Percentiles rank a stretch among this genome's conserved stretches.
Evolutionary conservation across 2,888 invertebrate species (phyloP).

Genomic region (Eledone cirrhosa): DNA sequence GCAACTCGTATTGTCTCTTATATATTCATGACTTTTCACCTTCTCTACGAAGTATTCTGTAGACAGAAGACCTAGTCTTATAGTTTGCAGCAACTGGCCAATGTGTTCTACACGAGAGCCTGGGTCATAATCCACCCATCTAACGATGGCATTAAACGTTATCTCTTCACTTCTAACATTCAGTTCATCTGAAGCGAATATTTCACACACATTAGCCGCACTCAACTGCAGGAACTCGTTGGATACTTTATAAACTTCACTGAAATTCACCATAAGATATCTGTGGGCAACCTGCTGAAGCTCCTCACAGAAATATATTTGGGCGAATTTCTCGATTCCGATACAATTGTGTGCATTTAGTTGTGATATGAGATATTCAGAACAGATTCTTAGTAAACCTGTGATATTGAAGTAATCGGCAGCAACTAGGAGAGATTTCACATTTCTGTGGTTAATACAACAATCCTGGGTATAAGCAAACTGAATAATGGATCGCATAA

Average conservation of each 20-base stretch:
- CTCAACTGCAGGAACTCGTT: slow-evolving; percentile 70
- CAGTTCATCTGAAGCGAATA: slow-evolving; percentile 60
- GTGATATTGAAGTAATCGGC: slow-evolving; percentile 89
- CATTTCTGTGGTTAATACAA: slow-evolving; percentile 80
- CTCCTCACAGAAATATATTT: slow-evolving; percentile 77
- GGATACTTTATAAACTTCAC: slow-evolving; percentile 49
- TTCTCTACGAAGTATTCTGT: slow-evolving; percentile 89
- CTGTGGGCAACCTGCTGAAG: slow-evolving; percentile 77
- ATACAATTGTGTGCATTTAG: slow-evolving; percentile 83
- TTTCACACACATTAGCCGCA: slow-evolving; percentile 49
- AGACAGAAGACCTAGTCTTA: slow-evolving; percentile 74
- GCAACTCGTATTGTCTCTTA: slow-evolving; percentile 78
- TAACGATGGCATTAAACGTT: slow-evolving; percentile 70
- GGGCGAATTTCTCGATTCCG: slow-evolving; percentile 84
- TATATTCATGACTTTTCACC: slow-evolving; percentile 82
- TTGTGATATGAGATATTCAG: slow-evolving; percentile 77
- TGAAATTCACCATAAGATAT: slow-evolving; percentile 73
- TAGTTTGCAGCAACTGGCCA: slow-evolving; percentile 70
- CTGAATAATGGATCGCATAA: slow-evolving; percentile 81
- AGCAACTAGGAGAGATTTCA: slow-evolving; percentile 76
- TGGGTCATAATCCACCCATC: slow-evolving; percentile 85
- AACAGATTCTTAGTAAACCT: slow-evolving; percentile 83
- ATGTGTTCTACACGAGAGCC: slow-evolving; percentile 79
- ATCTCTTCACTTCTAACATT: slow-evolving; percentile 64
- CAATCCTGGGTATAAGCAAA: slow-evolving; percentile 86